Percentiles rank a stretch among this genome's conserved stretches.
phyloP scores from a whole-genome alignment of 2,113 vertebrate species.

The Labeo catla region DNA sequence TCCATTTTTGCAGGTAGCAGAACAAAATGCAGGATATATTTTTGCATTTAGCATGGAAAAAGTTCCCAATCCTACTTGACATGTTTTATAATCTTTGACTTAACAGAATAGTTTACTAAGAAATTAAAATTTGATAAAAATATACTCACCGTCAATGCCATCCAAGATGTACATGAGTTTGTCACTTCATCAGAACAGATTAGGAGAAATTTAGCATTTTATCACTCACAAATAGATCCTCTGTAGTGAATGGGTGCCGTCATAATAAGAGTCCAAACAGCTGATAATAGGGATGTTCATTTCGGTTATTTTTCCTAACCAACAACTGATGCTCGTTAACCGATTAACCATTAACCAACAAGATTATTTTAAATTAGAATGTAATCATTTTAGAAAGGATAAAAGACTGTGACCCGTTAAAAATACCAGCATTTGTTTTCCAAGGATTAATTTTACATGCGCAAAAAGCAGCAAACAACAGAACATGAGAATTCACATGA shows the following conservation, averaged over 20 bases:
- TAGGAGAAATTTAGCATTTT: background rate
- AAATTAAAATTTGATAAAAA: no score
- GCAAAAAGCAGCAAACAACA: no score
- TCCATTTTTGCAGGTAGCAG: background rate
- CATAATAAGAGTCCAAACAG: background rate
- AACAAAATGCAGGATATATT: background rate
- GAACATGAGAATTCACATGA: no score
- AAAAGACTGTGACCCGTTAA: background rate
- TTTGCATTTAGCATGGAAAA: background rate
- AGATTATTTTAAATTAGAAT: background rate
- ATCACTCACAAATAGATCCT: background rate
- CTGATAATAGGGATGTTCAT: background rate
- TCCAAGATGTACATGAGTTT: no score
- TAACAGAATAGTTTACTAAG: background rate
- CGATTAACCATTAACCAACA: background rate
- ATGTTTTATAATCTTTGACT: background rate
- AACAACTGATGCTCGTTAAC: no score
- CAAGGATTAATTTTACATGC: no score
- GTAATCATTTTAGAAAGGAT: background rate
- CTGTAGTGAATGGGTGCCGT: background rate
- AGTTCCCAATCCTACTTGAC: background rate
- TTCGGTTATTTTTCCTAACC: no score
- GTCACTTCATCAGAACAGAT: background rate
- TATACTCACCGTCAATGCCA: no score
- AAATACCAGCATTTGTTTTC: background rate